Percentiles rank a stretch among this genome's conserved stretches.
phyloP scores from a whole-genome alignment of 2,888 invertebrate species.

The Lacanobia wlatinum region DNA sequence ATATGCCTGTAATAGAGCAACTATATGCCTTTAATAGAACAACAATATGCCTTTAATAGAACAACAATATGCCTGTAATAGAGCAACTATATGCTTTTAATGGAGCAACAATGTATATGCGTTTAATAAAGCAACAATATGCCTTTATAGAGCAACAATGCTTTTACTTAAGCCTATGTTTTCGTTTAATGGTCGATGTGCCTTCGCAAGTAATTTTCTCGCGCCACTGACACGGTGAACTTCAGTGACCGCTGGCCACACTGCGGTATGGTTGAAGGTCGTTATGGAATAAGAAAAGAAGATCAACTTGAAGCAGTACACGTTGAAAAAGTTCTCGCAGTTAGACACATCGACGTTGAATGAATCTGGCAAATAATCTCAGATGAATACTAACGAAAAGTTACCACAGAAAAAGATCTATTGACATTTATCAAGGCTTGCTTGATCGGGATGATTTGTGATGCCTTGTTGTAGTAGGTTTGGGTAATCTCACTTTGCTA shows the following conservation, averaged over 20 bases:
- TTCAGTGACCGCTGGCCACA: constrained; percentile 39
- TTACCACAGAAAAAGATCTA: not conserved
- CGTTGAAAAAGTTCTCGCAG: not conserved
- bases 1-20: not conserved
- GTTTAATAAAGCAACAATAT: not conserved
- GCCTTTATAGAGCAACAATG: not conserved
- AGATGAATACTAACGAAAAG: too few species aligned
- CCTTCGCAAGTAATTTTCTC: constrained; percentile 64
- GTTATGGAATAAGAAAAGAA: constrained; percentile 37
- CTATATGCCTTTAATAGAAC: not conserved
- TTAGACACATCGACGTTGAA: not conserved
- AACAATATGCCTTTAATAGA: not conserved
- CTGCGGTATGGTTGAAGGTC: constrained; percentile 24
- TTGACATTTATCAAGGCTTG: not conserved
- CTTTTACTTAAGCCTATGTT: constrained; percentile 4
- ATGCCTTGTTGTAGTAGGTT: not conserved
- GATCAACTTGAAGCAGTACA: constrained; percentile 16
- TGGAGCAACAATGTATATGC: not conserved
- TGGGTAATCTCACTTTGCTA: not conserved
- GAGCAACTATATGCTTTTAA: not conserved
- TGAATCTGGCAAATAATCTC: not conserved
- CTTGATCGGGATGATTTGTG: too few species aligned
- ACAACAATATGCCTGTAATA: not conserved
- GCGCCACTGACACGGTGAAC: constrained; percentile 78
- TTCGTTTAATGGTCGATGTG: constrained; percentile 54